phyloP scores from a whole-genome alignment of 2,113 vertebrate genomes.

The Trematocara zebra region DNA sequence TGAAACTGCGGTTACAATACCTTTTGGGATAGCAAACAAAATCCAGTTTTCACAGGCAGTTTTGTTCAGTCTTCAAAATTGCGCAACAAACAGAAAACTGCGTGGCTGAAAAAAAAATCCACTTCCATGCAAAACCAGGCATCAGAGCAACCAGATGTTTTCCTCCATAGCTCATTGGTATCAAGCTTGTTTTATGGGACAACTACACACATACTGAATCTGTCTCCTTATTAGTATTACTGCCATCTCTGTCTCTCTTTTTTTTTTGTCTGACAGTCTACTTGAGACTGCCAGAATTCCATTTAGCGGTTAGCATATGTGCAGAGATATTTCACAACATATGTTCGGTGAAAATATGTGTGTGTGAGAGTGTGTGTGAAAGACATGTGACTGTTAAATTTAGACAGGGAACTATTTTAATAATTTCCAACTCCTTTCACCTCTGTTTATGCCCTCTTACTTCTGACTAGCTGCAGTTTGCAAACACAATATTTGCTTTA shows the following conservation, averaged over 20 bases:
- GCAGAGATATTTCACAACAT: background rate
- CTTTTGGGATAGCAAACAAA: background rate
- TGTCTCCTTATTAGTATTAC: background rate
- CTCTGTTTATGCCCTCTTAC: background rate
- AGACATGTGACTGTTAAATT: background rate
- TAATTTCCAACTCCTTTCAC: background rate
- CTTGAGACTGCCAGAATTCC: background rate
- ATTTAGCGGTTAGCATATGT: background rate
- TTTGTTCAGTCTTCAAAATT: conserved; percentile 11
- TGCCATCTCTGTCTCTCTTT: background rate
- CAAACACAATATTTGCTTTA: background rate
- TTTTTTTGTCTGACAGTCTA: background rate
- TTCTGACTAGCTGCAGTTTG: background rate
- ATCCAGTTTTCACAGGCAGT: conserved; percentile 8
- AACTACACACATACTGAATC: background rate
- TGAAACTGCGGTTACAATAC: conserved; percentile 5
- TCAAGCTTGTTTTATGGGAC: conserved; percentile 4
- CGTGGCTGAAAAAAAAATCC: background rate
- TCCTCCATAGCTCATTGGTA: conserved; percentile 3
- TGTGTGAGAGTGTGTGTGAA: background rate
- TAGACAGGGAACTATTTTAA: background rate
- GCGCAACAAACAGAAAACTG: conserved; percentile 28
- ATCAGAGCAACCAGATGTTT: conserved; percentile 47
- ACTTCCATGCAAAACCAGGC: conserved; percentile 12
- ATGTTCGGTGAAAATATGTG: background rate